Conservation (phyloP, 2,797 vertebrate genomes). For the Melanotaenia pygmaea region DNA sequence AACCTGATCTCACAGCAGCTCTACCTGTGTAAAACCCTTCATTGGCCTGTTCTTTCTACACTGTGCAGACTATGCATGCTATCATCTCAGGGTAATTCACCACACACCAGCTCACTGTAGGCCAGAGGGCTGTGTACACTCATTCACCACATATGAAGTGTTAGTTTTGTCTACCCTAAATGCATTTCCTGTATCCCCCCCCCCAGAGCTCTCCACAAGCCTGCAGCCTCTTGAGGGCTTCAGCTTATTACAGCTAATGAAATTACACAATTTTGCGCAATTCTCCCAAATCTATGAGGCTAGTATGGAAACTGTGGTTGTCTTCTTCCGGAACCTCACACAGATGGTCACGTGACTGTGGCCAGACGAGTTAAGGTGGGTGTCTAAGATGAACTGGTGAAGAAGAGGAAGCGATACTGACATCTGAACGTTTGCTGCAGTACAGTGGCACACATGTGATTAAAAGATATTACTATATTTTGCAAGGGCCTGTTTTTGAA, state of each 20-base stretch:
- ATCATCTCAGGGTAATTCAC: slow-evolving; percentile 20
- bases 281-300: slow-evolving; percentile 2
- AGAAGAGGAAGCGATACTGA: slow-evolving; percentile 67
- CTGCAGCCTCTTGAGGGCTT: slow-evolving; percentile 17
- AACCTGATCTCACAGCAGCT: slow-evolving; percentile 40
- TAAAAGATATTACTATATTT: slow-evolving; percentile 37
- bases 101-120: slow-evolving; percentile 14
- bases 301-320: slow-evolving; percentile 32
- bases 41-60: slow-evolving; percentile 7
- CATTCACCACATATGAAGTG: slow-evolving; percentile 19
- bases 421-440: slow-evolving; percentile 17
- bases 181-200: slow-evolving; percentile 58
- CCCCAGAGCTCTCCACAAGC: slow-evolving; percentile 7
- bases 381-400: slow-evolving; percentile 29
- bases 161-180: slow-evolving; percentile 3
- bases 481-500: slow-evolving; percentile 38
- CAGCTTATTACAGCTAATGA: slow-evolving; percentile 10
- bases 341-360: slow-evolving; percentile 35
- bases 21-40: slow-evolving; percentile 14
- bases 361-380: slow-evolving; percentile 25
- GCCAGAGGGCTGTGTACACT: slow-evolving; percentile 8
- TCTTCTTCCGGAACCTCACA: slow-evolving; percentile 5
- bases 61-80: slow-evolving; percentile 3
- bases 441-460: slow-evolving; percentile 22
- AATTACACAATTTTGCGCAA: slow-evolving; percentile 7